Base-by-base conservation (phyloP, 1,140 invertebrate genomes). In the Pseudachorutes palmiensis region DNA sequence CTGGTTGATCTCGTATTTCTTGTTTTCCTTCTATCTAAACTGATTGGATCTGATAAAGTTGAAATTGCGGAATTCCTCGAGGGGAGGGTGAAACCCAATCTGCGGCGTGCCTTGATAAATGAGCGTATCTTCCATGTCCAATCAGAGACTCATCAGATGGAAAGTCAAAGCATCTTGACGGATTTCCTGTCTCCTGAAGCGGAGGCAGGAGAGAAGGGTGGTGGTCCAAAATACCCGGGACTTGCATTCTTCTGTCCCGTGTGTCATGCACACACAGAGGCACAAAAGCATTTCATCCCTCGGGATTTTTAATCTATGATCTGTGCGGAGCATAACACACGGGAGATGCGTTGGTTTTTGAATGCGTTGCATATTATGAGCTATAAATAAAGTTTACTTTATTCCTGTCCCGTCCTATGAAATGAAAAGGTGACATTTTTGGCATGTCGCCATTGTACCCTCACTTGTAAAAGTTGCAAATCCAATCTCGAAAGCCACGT, bases 341-440 rank as follows among this genome's bases (percentile, higher is more conserved):
- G n/a, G n/a, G n/a, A n/a, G n/a, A n/a, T n/a, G n/a, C n/a, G n/a
- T n/a, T n/a, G n/a, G n/a, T n/a, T n/a, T n/a, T n/a, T n/a, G n/a
- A n/a, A n/a, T n/a, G n/a, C n/a, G n/a, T 19, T 55, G 51, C 51
- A 14, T 55, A 55, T 14, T 19, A 26, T 14, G 24, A 19, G 51
- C 51, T 55, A 55, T 55, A 55, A 55, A 55, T 55, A 55, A 55
- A 55, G 24, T 55, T 55, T 55, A 5, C 9, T 14, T 55, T 55
- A 5, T 55, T 55, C n/a, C n/a, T n/a, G n/a, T n/a, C n/a, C n/a
- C n/a, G n/a, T n/a, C n/a, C n/a, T n/a, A n/a, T n/a, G n/a, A n/a
- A n/a, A n/a, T 55, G 51, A 26, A 55, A 55, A 55, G 51, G 51
- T 55, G 51, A 55, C 51, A 55, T 55, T 55, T 55, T 55, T 55